A percentile compares a stretch with the other conserved stretches of the same genome.
Evolutionary conservation across 2,797 vertebrate genomes (phyloP).

Genomic region (Muscicapa striata): DNA sequence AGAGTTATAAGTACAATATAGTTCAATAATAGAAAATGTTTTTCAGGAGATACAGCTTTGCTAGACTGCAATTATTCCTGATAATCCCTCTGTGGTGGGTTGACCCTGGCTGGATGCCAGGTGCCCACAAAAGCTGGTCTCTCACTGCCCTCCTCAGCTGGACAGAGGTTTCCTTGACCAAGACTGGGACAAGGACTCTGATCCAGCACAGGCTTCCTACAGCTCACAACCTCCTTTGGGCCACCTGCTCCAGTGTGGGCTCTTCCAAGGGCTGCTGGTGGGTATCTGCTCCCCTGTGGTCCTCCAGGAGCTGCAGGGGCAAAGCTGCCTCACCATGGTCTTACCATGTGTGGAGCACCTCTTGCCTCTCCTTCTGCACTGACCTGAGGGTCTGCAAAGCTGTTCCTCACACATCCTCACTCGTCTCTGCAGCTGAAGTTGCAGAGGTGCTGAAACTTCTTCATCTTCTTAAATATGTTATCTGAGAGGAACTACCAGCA

Average conservation of each 20-base stretch:
- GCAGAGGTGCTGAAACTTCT: not conserved
- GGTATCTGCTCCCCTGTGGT: not conserved
- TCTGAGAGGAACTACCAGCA: not conserved
- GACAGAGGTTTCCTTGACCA: not conserved
- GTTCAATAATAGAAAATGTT: not conserved
- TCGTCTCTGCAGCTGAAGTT: not conserved
- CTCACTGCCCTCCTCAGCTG: not conserved
- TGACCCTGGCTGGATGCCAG: not conserved
- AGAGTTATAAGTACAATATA: not conserved
- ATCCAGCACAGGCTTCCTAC: not conserved
- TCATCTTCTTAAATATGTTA: not conserved
- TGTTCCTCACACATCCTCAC: not conserved
- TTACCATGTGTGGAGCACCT: not conserved
- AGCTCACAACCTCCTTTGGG: not conserved
- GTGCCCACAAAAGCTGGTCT: not conserved
- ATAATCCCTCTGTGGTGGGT: not conserved
- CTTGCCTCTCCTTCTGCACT: not conserved
- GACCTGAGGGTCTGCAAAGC: not conserved
- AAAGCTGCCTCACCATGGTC: not conserved
- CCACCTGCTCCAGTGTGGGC: too few species aligned
- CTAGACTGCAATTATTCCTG: not conserved
- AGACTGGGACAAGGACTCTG: not conserved
- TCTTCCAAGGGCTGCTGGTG: not conserved
- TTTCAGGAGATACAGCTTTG: not conserved
- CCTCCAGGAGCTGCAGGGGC: not conserved